Conservation (phyloP, 2,113 vertebrate species). For the Petrocephalus microphthalmus region DNA sequence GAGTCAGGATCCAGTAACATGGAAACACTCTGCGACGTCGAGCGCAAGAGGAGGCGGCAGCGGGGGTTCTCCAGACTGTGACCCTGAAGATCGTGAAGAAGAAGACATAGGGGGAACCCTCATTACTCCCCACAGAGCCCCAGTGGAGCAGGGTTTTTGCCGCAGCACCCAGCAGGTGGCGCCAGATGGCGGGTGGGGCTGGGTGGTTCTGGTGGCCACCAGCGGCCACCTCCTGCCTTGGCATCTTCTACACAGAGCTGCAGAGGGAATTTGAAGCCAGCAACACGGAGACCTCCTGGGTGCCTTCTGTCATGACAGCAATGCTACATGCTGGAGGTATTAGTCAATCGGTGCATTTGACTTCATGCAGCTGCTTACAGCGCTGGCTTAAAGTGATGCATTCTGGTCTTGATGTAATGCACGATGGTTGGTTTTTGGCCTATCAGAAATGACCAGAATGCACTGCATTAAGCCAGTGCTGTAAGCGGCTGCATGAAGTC, state of each 20-base stretch:
- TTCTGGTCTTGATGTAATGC: no score
- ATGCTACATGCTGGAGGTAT: conserved; percentile 79
- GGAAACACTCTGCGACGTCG: not conserved
- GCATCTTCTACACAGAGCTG: conserved; percentile 83
- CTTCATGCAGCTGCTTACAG: no score
- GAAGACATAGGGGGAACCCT: not conserved
- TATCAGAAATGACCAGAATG: no score
- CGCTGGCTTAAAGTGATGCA: no score
- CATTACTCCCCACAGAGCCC: not conserved
- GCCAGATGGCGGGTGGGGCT: conserved; percentile 76
- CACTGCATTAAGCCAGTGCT: no score
- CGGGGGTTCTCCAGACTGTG: not conserved
- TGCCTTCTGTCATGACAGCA: conserved; percentile 82
- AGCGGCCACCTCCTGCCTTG: conserved; percentile 69
- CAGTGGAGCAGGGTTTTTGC: not conserved
- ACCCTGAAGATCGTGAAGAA: not conserved
- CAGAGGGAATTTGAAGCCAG: conserved; percentile 77
- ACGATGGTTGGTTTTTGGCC: no score
- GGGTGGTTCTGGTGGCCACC: conserved; percentile 76
- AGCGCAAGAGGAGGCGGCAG: not conserved
- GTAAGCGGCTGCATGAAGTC: no score
- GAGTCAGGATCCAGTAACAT: not conserved
- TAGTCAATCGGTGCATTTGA: no score
- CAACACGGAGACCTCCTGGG: conserved; percentile 87
- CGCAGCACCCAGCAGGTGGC: conserved; percentile 33